Evolutionary conservation across 2,797 vertebrate genomes (phyloP).

Genomic region (Gorsachius magnificus): DNA sequence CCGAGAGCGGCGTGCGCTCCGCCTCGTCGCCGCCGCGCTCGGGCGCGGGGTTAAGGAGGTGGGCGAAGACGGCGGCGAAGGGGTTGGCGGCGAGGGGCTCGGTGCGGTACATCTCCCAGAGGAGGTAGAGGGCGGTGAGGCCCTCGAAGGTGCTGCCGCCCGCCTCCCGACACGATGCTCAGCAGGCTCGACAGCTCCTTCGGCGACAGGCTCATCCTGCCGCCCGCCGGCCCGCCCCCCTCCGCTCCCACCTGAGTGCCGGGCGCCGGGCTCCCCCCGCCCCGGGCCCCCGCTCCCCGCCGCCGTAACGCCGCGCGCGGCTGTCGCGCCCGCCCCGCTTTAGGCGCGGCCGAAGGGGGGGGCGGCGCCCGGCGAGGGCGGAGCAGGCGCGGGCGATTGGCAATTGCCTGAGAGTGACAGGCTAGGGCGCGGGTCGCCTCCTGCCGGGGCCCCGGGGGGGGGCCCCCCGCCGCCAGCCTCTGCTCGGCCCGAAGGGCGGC

Average conservation of each 20-base stretch:
- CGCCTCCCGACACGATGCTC: slow-evolving; percentile 95
- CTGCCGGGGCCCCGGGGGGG: too few species aligned
- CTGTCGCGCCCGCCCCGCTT: not conserved
- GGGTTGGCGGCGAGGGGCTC: slow-evolving; percentile 96
- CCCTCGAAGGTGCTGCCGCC: slow-evolving; percentile 93
- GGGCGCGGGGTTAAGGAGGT: slow-evolving; percentile 91
- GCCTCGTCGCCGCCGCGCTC: slow-evolving; percentile 86
- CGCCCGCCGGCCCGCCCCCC: not conserved
- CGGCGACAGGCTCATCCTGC: slow-evolving; percentile 77
- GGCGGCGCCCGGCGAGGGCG: not conserved
- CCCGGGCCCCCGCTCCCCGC: not conserved
- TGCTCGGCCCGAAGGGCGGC: not conserved
- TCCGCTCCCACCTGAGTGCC: slow-evolving; percentile 1
- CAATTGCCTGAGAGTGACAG: not conserved
- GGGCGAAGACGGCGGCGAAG: slow-evolving; percentile 95
- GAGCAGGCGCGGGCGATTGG: not conserved
- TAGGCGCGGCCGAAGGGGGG: not conserved
- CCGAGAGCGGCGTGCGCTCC: slow-evolving; percentile 88
- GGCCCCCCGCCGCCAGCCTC: too few species aligned
- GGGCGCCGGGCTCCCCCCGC: slow-evolving; percentile 28
- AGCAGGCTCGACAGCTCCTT: slow-evolving; percentile 94
- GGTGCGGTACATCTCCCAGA: slow-evolving; percentile 99
- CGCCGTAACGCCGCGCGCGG: not conserved
- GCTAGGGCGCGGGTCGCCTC: too few species aligned
- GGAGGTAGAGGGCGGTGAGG: slow-evolving; percentile 94